Evolutionary conservation across 2,888 invertebrate species (phyloP).

Genomic region (Papilio elwesi): DNA sequence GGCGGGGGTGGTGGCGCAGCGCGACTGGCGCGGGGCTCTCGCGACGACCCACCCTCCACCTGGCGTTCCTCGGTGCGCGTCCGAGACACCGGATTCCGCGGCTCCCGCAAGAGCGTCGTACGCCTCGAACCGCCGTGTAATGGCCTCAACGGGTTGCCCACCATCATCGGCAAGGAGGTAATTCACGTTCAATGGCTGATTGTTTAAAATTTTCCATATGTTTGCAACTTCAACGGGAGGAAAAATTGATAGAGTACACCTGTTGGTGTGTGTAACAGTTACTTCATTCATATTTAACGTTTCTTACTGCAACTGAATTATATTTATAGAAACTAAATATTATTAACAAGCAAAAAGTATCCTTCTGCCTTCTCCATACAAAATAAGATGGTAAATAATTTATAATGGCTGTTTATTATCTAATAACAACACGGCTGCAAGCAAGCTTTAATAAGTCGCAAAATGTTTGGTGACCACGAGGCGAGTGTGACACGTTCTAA

Average conservation of each 20-base stretch:
- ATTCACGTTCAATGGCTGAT: slow-evolving; percentile 68
- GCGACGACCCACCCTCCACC: slow-evolving; percentile 76
- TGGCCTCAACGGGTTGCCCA: slow-evolving; percentile 83
- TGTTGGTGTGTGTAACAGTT: not conserved
- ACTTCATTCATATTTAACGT: not conserved
- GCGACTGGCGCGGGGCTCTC: slow-evolving; percentile 72
- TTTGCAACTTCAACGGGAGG: not conserved
- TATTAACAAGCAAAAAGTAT: too few species aligned
- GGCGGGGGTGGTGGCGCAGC: slow-evolving; percentile 56
- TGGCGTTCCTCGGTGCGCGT: slow-evolving; percentile 87
- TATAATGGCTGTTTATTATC: too few species aligned
- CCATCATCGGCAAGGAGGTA: slow-evolving; percentile 85
- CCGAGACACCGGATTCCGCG: slow-evolving; percentile 86
- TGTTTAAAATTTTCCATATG: slow-evolving; percentile 23
- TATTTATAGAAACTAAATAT: not conserved
- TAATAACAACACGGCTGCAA: not conserved
- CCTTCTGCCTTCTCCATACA: too few species aligned
- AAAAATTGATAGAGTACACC: too few species aligned
- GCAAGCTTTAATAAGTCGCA: slow-evolving; percentile 4
- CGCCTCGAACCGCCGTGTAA: slow-evolving; percentile 87
- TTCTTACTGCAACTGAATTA: slow-evolving; percentile 1
- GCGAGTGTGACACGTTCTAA: slow-evolving; percentile 13
- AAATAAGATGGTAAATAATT: not conserved
- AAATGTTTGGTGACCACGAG: not conserved
- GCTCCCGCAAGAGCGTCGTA: slow-evolving; percentile 86